Percentiles rank a stretch among this genome's conserved stretches.
These are phyloP conservation scores for Characodon lateralis DNA, from an alignment of 2,797 vertebrate genomes.

Conservation along the genomic window DNA sequence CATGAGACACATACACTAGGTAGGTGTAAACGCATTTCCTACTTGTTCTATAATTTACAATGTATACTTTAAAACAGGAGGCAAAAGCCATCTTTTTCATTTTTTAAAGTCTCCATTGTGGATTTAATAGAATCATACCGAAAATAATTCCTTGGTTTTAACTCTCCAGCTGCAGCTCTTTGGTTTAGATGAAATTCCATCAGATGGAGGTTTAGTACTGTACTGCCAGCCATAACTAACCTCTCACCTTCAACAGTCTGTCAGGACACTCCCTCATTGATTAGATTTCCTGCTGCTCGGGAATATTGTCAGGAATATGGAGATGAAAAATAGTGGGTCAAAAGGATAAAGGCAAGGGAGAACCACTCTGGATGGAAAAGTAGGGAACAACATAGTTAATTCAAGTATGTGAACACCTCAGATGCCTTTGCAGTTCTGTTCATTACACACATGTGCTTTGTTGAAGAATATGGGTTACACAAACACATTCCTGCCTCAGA, in stretches of 20 bases:
- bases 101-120: neutral
- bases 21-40: neutral
- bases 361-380: neutral
- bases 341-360: slow-evolving; percentile 20
- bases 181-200: slow-evolving; percentile 2
- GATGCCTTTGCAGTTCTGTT: slow-evolving; percentile 20
- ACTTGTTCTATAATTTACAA: neutral
- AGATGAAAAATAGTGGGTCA: slow-evolving; percentile 27
- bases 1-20: neutral
- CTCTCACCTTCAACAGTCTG: slow-evolving; percentile 40
- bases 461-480: slow-evolving; percentile 51
- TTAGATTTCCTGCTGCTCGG: slow-evolving; percentile 64
- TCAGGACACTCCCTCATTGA: slow-evolving; percentile 58
- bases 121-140: neutral
- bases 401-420: slow-evolving; percentile 14
- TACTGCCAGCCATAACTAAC: slow-evolving; percentile 40
- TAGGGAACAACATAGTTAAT: neutral
- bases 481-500: slow-evolving; percentile 57
- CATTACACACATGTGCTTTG: slow-evolving; percentile 13
- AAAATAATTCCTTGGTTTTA: neutral
- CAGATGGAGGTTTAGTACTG: slow-evolving; percentile 19
- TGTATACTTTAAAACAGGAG: neutral
- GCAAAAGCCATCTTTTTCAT: neutral
- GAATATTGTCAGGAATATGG: slow-evolving; percentile 38
- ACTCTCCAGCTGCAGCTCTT: slow-evolving; percentile 1